Evolutionary conservation across 2,113 vertebrate genomes (phyloP).

Genomic region (Odobenus rosmarus): DNA sequence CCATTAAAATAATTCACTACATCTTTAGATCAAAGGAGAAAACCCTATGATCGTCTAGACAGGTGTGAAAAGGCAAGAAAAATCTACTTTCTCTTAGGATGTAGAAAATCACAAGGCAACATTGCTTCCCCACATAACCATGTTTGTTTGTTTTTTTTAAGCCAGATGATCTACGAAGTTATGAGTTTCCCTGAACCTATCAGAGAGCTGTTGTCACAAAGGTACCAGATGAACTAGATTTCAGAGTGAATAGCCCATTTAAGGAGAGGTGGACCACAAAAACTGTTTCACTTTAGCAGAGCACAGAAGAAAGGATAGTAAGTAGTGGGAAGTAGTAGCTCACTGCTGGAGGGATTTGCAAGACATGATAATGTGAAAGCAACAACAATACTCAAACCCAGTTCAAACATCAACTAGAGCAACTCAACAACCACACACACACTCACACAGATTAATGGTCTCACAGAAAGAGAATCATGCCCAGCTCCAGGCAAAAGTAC

Average conservation of each 20-base stretch:
- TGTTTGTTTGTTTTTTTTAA: background rate
- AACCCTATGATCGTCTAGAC: background rate
- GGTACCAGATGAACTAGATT: background rate
- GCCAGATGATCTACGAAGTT: background rate
- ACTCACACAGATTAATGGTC: background rate
- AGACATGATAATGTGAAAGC: background rate
- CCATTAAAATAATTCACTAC: background rate
- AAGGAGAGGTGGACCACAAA: background rate
- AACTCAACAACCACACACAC: background rate
- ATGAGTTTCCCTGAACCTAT: background rate
- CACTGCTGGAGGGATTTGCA: background rate
- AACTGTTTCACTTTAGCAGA: background rate
- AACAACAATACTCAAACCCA: background rate
- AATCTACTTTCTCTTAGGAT: background rate
- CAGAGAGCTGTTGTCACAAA: background rate
- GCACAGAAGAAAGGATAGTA: background rate
- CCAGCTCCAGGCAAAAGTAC: background rate
- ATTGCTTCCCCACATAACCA: background rate
- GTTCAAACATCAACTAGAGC: background rate
- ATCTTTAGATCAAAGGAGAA: slow-evolving; percentile 3
- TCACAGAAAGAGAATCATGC: background rate
- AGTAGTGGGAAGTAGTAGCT: background rate
- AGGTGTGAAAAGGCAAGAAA: background rate
- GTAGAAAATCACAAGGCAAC: background rate
- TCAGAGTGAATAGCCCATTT: background rate